These are phyloP conservation scores for Phenganax marumi DNA, from an alignment of 92 coral and sea anemone species.

Conservation along the genomic window DNA sequence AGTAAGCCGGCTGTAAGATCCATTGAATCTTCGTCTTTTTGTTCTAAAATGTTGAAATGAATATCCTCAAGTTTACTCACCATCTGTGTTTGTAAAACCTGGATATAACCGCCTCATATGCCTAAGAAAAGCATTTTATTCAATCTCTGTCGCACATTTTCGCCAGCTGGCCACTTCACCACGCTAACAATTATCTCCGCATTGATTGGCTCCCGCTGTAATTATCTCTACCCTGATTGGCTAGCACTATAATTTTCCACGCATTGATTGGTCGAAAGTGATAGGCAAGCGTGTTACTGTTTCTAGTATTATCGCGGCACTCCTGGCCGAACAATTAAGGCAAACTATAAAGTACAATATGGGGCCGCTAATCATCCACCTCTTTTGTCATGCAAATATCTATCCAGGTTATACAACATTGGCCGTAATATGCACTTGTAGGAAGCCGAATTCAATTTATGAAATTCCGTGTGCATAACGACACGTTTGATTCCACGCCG, in stretches of 20 bases:
- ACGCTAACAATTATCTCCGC: neutral
- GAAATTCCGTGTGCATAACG: too few species aligned
- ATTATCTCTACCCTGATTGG: too few species aligned
- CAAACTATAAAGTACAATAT: neutral
- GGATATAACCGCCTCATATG: too few species aligned
- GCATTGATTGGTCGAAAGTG: conserved; percentile 2
- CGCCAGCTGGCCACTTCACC: conserved; percentile 19
- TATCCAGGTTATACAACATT: neutral
- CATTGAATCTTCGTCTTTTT: conserved; percentile 10
- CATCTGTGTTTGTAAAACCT: too few species aligned
- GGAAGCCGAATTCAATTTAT: neutral
- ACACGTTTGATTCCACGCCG: neutral
- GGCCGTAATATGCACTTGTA: neutral
- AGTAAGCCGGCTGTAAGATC: neutral
- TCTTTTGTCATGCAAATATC: conserved; percentile 1
- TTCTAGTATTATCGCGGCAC: neutral
- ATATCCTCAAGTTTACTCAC: neutral
- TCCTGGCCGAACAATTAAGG: neutral
- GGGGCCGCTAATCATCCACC: conserved; percentile 11
- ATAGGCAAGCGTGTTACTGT: neutral
- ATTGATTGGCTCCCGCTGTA: neutral
- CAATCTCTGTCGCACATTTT: neutral
- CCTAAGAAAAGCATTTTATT: neutral
- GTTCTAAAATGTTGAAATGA: neutral
- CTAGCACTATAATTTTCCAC: neutral